Conservation (phyloP, 2,113 vertebrate genomes). For the Vireo altiloquus region DNA sequence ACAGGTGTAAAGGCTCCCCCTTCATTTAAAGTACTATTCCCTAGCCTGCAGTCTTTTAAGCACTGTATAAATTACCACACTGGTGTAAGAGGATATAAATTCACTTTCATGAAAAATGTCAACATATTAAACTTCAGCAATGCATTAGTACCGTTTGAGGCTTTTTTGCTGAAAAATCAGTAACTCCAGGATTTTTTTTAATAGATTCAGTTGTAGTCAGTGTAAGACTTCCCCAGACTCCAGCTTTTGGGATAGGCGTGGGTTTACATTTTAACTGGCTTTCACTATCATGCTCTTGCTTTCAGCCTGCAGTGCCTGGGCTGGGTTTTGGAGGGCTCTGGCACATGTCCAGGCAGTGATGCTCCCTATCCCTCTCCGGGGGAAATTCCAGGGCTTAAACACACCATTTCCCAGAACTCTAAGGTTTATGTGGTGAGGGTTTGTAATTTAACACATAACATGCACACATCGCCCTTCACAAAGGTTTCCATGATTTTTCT, state of each 20-base stretch:
- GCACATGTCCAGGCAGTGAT: neutral
- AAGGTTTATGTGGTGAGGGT: neutral
- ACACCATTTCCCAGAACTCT: neutral
- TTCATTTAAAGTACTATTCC: neutral
- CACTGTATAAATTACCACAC: neutral
- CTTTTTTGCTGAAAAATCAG: neutral
- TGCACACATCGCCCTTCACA: neutral
- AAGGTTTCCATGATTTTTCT: neutral
- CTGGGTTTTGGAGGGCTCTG: neutral
- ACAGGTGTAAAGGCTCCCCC: neutral
- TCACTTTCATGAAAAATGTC: neutral
- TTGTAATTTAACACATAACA: neutral
- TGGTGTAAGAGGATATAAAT: neutral
- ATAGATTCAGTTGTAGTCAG: neutral
- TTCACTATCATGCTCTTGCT: neutral
- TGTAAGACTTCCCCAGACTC: neutral
- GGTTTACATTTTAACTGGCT: neutral
- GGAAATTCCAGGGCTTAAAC: neutral
- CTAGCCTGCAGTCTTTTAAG: neutral
- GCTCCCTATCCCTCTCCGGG: neutral
- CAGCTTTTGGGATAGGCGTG: neutral
- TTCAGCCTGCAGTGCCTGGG: neutral
- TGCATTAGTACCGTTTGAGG: neutral
- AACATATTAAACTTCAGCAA: neutral
- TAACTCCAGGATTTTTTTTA: neutral